phyloP scores from a whole-genome alignment of 2,113 vertebrate genomes.

The Poeciliopsis prolifica region DNA sequence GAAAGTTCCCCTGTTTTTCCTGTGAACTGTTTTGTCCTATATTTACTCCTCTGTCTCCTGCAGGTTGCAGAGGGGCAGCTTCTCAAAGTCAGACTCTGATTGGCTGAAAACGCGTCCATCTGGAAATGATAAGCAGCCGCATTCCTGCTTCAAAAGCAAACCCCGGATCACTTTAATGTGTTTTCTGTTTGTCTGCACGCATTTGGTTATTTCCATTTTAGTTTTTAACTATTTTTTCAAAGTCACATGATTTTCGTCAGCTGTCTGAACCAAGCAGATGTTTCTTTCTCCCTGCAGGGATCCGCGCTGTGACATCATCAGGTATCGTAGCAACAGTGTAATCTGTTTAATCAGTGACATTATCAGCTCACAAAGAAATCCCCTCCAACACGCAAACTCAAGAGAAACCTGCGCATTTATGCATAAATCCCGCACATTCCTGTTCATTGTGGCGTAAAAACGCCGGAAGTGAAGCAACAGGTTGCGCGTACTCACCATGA shows the following conservation, averaged over 20 bases:
- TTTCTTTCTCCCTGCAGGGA: slow-evolving; percentile 3
- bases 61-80: slow-evolving; percentile 64
- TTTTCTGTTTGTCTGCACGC: slow-evolving; percentile 11
- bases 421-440: too few relatives aligned
- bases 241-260: background rate
- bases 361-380: slow-evolving; percentile 22
- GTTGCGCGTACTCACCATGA: slow-evolving; percentile 76
- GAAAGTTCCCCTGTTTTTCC: too few relatives aligned
- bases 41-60: background rate
- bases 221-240: too few relatives aligned
- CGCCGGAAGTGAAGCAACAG: background rate
- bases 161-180: slow-evolving; percentile 46
- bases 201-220: slow-evolving; percentile 34
- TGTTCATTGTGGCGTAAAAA: background rate
- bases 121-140: slow-evolving; percentile 78
- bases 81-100: slow-evolving; percentile 73
- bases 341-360: slow-evolving; percentile 56
- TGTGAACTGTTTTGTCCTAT: too few relatives aligned
- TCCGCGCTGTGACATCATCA: slow-evolving; percentile 71
- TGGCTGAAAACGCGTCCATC: slow-evolving; percentile 72
- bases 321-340: slow-evolving; percentile 79
- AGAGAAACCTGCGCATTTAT: background rate
- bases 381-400: slow-evolving; percentile 7
- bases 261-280: slow-evolving; percentile 3
- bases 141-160: slow-evolving; percentile 41